Base-by-base conservation (phyloP, 2,113 vertebrate species). In the Chauna torquata region DNA sequence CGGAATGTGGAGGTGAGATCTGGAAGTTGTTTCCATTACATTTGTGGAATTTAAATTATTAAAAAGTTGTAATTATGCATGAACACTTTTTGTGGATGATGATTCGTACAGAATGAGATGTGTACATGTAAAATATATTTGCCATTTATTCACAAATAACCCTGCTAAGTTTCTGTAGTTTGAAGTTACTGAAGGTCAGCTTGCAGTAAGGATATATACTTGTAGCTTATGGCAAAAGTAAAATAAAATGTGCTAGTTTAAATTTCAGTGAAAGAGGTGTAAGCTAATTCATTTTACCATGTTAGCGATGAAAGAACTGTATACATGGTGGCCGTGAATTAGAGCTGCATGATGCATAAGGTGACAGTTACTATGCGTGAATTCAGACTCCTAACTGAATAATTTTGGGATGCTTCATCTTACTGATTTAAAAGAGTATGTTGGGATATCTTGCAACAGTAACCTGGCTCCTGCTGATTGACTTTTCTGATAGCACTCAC, bases 1-100 rank as follows among this genome's bases (percentile, higher is more conserved):
- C 98, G 0, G 99, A 99, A 94, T 99, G 98, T 93, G 99, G 98
- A 98, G 98, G 99, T 99, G 98, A 97, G 97, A 79, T 75, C 52
- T 65, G 34, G 22, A 71, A 78, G 40, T 82, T 79, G 64, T 77
- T 94, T 79, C 49, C 5, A 3, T 91, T 90, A 61, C 54, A 27
- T 74, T 82, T 85, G 50, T 64, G 30, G 59, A 76, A 74, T 78
- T 94, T 20, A 57, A 86, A 50, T 95, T 5, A 79, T 61, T 85
- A 61, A 64, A 45, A 89, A 92, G 52, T 49, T 9, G 12, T 79
- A 78, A 59, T 36, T 75, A 58, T 11, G 59, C 78, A 15, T 71
- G 71, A 62, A 71, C 42, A 23, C 27, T 71, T 84, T 94, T 72
- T 6, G 5, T 89, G 49, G 22, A 36, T 85, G 45, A 36, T 71